A percentile compares a stretch with the other conserved stretches of the same genome.
Conservation (phyloP, 2,113 vertebrate genomes). For the Pithys albifrons region DNA sequence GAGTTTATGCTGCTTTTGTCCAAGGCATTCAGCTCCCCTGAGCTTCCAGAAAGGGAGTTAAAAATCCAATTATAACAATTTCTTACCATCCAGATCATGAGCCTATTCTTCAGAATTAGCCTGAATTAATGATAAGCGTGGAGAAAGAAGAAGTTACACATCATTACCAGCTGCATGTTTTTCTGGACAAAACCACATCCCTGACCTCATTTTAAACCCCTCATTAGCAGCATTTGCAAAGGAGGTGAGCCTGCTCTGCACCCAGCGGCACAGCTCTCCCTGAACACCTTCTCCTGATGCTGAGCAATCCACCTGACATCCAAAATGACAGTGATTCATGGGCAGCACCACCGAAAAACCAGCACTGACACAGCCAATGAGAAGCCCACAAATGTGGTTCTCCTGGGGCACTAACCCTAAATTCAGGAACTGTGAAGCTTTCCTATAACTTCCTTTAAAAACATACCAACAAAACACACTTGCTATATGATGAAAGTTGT, state of each 20-base stretch:
- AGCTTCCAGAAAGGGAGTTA: slow-evolving; percentile 25
- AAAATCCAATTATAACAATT: slow-evolving; percentile 62
- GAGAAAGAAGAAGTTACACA: slow-evolving; percentile 6
- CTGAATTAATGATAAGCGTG: neutral
- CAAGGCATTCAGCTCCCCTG: neutral
- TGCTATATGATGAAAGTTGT: neutral
- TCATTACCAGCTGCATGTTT: neutral
- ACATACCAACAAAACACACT: accelerated
- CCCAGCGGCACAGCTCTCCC: neutral
- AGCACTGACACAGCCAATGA: neutral
- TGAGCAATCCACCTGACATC: neutral
- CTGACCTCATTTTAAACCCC: neutral
- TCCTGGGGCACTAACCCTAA: neutral
- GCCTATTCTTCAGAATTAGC: slow-evolving; percentile 38
- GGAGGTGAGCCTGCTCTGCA: neutral
- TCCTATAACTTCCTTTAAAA: neutral
- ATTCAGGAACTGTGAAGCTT: neutral
- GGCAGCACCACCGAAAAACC: neutral
- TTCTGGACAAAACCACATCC: neutral
- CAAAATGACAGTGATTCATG: neutral
- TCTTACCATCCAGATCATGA: slow-evolving; percentile 28
- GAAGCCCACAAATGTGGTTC: neutral
- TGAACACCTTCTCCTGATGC: neutral
- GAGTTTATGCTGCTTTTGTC: slow-evolving; percentile 17
- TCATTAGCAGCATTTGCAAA: slow-evolving; percentile 24